Evolutionary conservation across 1,140 invertebrate genomes (phyloP).

Genomic region (Pseudomyrmex dendroicus): DNA sequence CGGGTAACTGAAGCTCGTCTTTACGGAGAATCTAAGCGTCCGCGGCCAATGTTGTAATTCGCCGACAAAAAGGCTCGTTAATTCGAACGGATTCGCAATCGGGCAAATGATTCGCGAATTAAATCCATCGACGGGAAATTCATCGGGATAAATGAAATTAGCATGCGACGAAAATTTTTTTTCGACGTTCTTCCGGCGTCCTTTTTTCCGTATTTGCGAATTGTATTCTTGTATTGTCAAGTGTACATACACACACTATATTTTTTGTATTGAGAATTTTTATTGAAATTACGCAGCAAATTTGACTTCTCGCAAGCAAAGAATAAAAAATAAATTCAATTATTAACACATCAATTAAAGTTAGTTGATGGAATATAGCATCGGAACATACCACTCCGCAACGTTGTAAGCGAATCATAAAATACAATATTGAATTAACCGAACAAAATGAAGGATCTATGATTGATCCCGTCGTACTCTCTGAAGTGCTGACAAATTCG

Average conservation of each 20-base stretch:
- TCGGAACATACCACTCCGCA: not conserved
- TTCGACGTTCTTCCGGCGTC: not conserved
- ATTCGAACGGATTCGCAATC: conserved; percentile 14
- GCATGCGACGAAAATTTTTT: too few species aligned
- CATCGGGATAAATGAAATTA: too few species aligned
- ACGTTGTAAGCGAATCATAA: conserved; percentile 9
- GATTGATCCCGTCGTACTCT: conserved; percentile 34
- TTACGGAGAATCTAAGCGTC: conserved; percentile 5
- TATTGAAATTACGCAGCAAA: not conserved
- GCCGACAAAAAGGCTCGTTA: conserved; percentile 38
- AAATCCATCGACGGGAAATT: not conserved
- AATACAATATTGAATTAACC: conserved; percentile 55
- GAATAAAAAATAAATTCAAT: conserved; percentile 18
- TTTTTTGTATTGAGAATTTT: not conserved
- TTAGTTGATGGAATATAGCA: not conserved
- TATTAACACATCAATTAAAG: conserved; percentile 4
- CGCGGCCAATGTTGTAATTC: conserved; percentile 15
- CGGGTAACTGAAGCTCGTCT: conserved; percentile 22
- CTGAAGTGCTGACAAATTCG: conserved; percentile 26
- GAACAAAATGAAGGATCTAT: conserved; percentile 18
- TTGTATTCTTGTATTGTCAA: not conserved
- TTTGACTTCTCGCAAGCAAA: not conserved
- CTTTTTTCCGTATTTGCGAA: not conserved
- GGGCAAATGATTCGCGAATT: not conserved
- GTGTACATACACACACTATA: not conserved